phyloP scores from a whole-genome alignment of 2,113 vertebrate species.

The Lepus europaeus region DNA sequence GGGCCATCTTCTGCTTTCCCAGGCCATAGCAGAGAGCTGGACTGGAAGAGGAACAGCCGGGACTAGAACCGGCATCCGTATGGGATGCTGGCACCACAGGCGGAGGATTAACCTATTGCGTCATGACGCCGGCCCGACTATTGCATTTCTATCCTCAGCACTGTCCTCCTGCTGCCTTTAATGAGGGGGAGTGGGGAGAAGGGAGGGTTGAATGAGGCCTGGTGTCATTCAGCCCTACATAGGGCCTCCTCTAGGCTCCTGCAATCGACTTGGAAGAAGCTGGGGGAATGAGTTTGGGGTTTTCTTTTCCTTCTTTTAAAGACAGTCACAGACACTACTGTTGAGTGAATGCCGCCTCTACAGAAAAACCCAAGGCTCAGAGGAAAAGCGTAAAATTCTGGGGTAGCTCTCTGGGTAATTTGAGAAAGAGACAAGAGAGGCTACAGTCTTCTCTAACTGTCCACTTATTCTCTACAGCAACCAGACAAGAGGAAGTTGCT shows the following conservation, averaged over 20 bases:
- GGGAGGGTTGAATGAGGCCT: background rate
- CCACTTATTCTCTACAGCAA: conserved; percentile 85
- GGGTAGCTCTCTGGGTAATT: background rate
- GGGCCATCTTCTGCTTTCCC: no score
- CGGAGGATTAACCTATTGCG: no score
- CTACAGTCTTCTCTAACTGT: background rate
- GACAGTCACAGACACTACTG: conserved; percentile 2
- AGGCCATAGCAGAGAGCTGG: no score
- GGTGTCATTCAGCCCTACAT: conserved; percentile 45
- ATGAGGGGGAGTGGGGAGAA: background rate
- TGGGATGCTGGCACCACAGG: no score
- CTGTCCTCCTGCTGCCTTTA: conserved; percentile 2
- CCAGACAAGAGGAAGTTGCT: conserved; percentile 92
- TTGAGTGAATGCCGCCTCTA: conserved; percentile 86
- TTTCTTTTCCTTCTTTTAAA: background rate
- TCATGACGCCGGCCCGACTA: background rate
- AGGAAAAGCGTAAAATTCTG: conserved; percentile 89
- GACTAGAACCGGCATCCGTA: no score
- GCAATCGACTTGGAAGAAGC: background rate
- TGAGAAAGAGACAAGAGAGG: background rate
- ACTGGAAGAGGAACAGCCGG: no score
- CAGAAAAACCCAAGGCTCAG: conserved; percentile 83
- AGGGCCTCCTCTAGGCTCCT: conserved; percentile 17
- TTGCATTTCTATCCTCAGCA: background rate
- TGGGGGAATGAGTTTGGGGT: background rate